These are phyloP conservation scores for Labeo catla DNA, from an alignment of 2,113 vertebrate genomes.

Conservation along the genomic window DNA sequence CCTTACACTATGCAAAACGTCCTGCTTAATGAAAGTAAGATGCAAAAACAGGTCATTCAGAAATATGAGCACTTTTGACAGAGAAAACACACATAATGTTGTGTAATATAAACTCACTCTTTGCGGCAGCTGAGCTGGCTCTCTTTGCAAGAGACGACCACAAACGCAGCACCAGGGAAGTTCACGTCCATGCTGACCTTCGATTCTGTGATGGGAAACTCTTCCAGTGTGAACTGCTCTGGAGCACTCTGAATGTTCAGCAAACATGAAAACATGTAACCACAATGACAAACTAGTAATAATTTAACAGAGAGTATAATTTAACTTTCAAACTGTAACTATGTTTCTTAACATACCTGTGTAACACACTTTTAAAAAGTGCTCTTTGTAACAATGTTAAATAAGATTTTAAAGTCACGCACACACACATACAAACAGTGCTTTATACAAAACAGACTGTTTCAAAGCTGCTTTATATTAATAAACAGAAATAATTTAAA, in stretches of 20 bases:
- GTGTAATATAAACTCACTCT: conserved; percentile 81
- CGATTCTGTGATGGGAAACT: conserved; percentile 93
- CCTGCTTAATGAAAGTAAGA: background rate
- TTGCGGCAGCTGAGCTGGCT: conserved; percentile 94
- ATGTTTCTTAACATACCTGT: background rate
- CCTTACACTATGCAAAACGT: background rate
- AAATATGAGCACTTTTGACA: too few species aligned
- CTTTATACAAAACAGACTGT: background rate
- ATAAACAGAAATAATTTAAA: background rate
- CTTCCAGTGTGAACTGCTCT: conserved; percentile 94
- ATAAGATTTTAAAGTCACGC: too few species aligned
- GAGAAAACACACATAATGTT: background rate
- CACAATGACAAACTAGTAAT: background rate
- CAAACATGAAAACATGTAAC: background rate
- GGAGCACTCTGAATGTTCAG: conserved; percentile 84
- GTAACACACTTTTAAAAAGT: background rate
- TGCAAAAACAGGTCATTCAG: background rate
- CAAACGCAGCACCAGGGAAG: conserved; percentile 95
- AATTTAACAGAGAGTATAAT: background rate
- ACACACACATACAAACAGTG: background rate
- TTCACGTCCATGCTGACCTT: conserved; percentile 98
- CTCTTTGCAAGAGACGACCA: conserved; percentile 94
- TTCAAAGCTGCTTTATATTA: background rate
- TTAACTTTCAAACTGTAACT: background rate
- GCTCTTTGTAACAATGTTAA: background rate